Evolutionary conservation across 2,797 vertebrate species (phyloP).

Genomic region (Glossophaga mutica): DNA sequence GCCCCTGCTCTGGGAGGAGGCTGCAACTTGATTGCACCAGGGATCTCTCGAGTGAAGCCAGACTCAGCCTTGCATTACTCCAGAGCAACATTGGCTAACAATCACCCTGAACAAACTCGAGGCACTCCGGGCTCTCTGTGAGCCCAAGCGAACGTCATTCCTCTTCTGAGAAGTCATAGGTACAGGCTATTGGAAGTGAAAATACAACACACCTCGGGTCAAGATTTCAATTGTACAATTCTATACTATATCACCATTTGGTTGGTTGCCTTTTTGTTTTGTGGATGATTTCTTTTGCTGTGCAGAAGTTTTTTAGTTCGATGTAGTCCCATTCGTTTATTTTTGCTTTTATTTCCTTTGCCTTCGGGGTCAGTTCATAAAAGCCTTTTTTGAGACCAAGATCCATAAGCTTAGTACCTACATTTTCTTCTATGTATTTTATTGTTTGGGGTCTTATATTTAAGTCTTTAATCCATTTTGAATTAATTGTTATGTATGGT

Average conservation of each 20-base stretch:
- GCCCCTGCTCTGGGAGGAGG: background rate
- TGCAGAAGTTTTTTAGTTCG: no score
- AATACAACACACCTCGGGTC: background rate
- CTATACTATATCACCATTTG: background rate
- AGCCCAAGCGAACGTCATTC: background rate
- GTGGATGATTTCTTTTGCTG: no score
- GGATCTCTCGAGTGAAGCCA: no score
- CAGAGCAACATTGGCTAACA: background rate
- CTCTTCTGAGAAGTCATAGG: background rate
- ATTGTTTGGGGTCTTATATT: background rate
- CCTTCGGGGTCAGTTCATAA: background rate
- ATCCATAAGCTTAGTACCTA: background rate
- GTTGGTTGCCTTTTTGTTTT: no score
- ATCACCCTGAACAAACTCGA: background rate
- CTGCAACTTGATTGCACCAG: no score
- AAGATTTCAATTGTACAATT: background rate
- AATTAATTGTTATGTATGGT: no score
- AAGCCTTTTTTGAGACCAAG: background rate
- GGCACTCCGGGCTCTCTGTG: background rate
- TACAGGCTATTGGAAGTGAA: background rate
- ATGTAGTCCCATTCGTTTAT: no score
- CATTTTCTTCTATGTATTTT: background rate
- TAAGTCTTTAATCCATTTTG: no score
- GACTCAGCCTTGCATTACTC: background rate
- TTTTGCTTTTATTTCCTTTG: no score